phyloP scores from a whole-genome alignment of 2,888 invertebrate genomes.

The Eristalis arbustorum region DNA sequence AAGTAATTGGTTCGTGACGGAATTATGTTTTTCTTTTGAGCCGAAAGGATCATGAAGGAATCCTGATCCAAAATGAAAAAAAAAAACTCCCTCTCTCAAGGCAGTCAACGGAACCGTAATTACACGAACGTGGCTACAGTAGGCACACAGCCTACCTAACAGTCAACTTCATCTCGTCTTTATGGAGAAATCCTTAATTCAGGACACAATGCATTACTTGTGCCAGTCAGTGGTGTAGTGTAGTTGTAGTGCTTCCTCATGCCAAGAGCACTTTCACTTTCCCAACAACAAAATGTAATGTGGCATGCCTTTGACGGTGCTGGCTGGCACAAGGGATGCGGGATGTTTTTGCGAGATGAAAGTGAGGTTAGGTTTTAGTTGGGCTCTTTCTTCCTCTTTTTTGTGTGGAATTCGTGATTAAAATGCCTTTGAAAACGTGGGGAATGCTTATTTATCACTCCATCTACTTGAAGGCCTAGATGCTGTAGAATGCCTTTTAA shows the following conservation, averaged over 20 bases:
- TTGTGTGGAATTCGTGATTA: not conserved
- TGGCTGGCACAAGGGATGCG: not conserved
- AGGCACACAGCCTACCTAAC: not conserved
- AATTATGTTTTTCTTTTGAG: not conserved
- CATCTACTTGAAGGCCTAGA: not conserved
- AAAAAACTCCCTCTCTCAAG: not conserved
- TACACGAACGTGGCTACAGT: not conserved
- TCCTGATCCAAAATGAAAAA: not conserved
- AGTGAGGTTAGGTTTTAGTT: not conserved
- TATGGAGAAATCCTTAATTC: slow-evolving; percentile 1
- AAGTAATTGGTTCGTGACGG: slow-evolving; percentile 9
- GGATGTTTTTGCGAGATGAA: not conserved
- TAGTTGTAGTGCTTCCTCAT: not conserved
- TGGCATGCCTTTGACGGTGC: not conserved
- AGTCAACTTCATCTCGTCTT: not conserved
- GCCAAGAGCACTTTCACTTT: not conserved
- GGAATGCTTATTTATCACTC: not conserved
- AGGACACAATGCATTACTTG: not conserved
- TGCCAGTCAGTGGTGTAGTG: not conserved
- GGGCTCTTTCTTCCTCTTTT: too few species aligned
- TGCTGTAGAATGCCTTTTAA: not conserved
- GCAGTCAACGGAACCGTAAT: not conserved
- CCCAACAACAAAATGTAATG: not conserved
- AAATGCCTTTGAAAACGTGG: not conserved
- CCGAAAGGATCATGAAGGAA: not conserved